Evolutionary conservation across 2,113 vertebrate genomes (phyloP).

Genomic region (Theristicus caerulescens): DNA sequence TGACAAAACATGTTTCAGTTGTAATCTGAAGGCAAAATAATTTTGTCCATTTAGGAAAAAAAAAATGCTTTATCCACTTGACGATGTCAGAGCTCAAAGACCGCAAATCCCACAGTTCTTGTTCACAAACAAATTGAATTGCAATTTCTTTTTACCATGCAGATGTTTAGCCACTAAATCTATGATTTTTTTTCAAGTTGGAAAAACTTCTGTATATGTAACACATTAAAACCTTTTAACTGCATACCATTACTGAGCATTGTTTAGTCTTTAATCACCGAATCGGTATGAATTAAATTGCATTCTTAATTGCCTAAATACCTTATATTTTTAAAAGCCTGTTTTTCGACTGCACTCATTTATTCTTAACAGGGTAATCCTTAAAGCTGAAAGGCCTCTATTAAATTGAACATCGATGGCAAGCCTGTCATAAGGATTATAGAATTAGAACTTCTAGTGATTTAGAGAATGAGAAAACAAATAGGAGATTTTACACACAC

Average conservation of each 20-base stretch:
- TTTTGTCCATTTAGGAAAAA: background rate
- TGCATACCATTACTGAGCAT: constrained; percentile 10
- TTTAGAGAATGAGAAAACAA: constrained; percentile 69
- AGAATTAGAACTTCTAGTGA: constrained; percentile 67
- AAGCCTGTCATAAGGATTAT: constrained; percentile 69
- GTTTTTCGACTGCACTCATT: constrained; percentile 56
- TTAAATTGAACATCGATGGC: constrained; percentile 69
- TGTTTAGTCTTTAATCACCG: constrained; percentile 38
- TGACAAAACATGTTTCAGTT: background rate
- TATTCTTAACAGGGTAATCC: constrained; percentile 69
- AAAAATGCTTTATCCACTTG: background rate
- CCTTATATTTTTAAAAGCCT: constrained; percentile 65
- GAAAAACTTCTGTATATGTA: background rate
- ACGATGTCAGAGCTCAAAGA: constrained; percentile 31
- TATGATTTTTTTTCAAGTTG: background rate
- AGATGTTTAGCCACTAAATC: constrained; percentile 37
- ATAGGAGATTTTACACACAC: constrained; percentile 37
- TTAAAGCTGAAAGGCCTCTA: constrained; percentile 66
- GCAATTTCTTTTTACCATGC: constrained; percentile 16
- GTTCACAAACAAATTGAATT: constrained; percentile 53
- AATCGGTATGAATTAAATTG: constrained; percentile 65
- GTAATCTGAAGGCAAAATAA: background rate
- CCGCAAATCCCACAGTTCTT: constrained; percentile 36
- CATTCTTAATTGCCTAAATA: constrained; percentile 66
- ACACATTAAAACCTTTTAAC: constrained; percentile 22